Evolutionary conservation across 2,888 invertebrate species (phyloP), one percentile per base, ranked within the genome.

Genomic region (Clepsis dumicolana): DNA sequence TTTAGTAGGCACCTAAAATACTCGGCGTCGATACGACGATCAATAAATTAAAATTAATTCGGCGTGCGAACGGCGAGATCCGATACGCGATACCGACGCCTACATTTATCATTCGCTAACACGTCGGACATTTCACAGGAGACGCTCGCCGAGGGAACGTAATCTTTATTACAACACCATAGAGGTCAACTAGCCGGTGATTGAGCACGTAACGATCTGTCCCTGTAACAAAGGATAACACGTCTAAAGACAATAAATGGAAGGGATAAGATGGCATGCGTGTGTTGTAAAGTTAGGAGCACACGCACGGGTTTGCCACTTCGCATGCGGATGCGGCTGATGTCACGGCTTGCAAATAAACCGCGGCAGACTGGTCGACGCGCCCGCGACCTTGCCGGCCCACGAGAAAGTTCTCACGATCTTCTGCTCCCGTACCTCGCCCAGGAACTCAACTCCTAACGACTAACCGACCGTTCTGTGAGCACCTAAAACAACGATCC

Each of bases 31-130:
- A 90, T 92, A 90, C 90, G 85, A 84, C 90, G 90, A 91, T 92
- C 93, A 92, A 93, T 93, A 93, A 93, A 93, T 93, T 93, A 93
- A 93, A 93, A 93, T 93, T 93, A 93, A 93, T 93, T 93, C 93
- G 93, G 92, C 91, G 91, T 91, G 93, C 93, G 92, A 93, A 93
- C 93, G 92, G 85, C 78, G 87, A 91, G 93, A 93, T 93, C 90
- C 93, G 93, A 93, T 93, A 90, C 86, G 87, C 90, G 93, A 93
- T 93, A 93, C 82, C 86, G 86, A 92, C 93, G 93, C 93, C 92
- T 93, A 91, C 93, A 93, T 93, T 92, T 93, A 93, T 93, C 93
- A 93, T 93, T 93, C 92, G 92, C 88, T 91, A 93, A 93, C 93
- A 90, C 91, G 89, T 90, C 90, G 91, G 91, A 92, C 90, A 90